Evolutionary conservation across 2,113 vertebrate genomes (phyloP).

Genomic region (Cryptomyrus ogoouensis): DNA sequence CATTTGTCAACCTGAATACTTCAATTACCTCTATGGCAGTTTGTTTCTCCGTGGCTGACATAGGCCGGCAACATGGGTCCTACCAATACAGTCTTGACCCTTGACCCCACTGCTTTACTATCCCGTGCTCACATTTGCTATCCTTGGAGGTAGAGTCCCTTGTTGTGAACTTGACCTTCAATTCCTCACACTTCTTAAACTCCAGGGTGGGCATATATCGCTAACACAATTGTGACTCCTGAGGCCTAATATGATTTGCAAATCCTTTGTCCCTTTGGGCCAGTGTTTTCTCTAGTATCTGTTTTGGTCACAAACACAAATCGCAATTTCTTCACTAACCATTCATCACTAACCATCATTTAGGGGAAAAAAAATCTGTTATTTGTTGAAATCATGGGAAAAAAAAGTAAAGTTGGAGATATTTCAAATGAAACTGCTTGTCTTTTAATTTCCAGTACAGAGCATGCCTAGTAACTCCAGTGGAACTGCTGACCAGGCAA

Average conservation of each 20-base stretch:
- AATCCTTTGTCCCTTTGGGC: neutral
- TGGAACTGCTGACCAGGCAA: neutral
- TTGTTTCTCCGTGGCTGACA: slow-evolving; percentile 21
- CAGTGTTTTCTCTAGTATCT: neutral
- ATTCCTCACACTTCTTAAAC: neutral
- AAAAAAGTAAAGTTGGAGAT: neutral
- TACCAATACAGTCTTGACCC: slow-evolving; percentile 30
- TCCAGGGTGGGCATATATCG: neutral
- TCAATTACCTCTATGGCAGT: slow-evolving; percentile 27
- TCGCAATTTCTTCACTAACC: neutral
- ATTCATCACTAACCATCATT: neutral
- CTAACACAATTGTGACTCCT: slow-evolving; percentile 16
- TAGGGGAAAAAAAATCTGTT: neutral
- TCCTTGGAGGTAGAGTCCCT: neutral
- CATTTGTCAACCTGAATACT: slow-evolving; percentile 26
- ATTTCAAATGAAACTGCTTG: slow-evolving; percentile 13
- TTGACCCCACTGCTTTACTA: slow-evolving; percentile 13
- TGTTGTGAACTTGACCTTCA: slow-evolving; percentile 37
- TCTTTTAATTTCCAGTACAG: slow-evolving; percentile 18
- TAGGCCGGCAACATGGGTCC: slow-evolving; percentile 18
- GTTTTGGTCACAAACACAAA: neutral
- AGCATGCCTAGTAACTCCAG: neutral
- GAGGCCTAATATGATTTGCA: neutral
- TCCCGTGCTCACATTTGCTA: slow-evolving; percentile 28
- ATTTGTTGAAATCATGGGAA: neutral